phyloP scores from a whole-genome alignment of 2,888 invertebrate genomes.

The Lithodes maja region DNA sequence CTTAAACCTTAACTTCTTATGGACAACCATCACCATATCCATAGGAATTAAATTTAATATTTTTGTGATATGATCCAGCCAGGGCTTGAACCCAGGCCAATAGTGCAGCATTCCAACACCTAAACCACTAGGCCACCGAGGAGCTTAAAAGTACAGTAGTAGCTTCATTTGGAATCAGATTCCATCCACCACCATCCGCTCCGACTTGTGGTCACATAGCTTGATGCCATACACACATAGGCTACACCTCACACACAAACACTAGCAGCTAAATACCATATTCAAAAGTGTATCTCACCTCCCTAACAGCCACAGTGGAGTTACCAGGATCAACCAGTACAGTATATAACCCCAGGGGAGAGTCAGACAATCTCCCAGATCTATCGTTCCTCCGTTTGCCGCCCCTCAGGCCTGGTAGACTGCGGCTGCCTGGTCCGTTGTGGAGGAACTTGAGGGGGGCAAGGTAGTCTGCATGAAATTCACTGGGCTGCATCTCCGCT shows the following conservation, averaged over 20 bases:
- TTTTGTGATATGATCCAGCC: neutral
- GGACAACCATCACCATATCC: neutral
- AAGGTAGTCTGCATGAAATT: constrained; percentile 72
- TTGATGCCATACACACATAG: no score
- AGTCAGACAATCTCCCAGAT: constrained; percentile 51
- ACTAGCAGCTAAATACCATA: neutral
- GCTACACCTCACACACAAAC: no score
- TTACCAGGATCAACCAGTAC: constrained; percentile 24
- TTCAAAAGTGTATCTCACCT: constrained; percentile 34
- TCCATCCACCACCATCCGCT: no score
- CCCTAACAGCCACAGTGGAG: constrained; percentile 30
- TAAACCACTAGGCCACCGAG: no score
- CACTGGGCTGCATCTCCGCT: constrained; percentile 71
- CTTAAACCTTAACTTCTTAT: neutral
- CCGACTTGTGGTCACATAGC: no score
- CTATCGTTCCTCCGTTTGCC: constrained; percentile 65
- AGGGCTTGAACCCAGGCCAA: no score
- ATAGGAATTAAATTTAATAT: neutral
- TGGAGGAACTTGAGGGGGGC: constrained; percentile 71
- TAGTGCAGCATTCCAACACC: no score
- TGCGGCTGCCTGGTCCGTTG: constrained; percentile 69
- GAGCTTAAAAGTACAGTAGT: no score
- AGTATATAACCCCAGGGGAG: constrained; percentile 39
- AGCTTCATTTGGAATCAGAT: no score
- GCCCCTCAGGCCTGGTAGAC: constrained; percentile 71